phyloP scores from a whole-genome alignment of 2,797 vertebrate genomes.

The Miichthys miiuy region DNA sequence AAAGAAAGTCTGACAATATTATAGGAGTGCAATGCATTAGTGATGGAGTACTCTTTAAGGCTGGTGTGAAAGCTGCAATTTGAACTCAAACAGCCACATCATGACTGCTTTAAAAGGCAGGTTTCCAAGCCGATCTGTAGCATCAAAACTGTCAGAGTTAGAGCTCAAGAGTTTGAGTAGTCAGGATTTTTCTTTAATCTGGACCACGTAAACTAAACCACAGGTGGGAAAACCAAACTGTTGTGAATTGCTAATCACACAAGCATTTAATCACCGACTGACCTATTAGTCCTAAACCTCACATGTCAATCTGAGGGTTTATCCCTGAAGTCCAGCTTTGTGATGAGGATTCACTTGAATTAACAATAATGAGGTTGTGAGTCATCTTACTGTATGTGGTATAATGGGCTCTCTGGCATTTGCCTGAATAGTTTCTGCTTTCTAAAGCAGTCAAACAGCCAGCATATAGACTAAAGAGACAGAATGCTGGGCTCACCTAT shows the following conservation, averaged over 20 bases:
- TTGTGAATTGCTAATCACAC: not conserved
- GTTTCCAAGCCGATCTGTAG: too few relatives aligned
- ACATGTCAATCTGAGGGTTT: slow-evolving; percentile 18
- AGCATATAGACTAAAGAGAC: slow-evolving; percentile 2
- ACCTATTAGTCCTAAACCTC: too few relatives aligned
- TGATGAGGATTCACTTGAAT: slow-evolving; percentile 26
- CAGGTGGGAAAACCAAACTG: not conserved
- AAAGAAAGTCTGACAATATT: not conserved
- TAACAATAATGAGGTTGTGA: slow-evolving; percentile 34
- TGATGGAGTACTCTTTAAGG: not conserved
- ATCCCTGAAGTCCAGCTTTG: slow-evolving; percentile 4
- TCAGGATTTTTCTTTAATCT: too few relatives aligned
- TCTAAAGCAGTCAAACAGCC: slow-evolving; percentile 35
- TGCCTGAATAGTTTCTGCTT: slow-evolving; percentile 47
- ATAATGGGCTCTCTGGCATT: slow-evolving; percentile 52
- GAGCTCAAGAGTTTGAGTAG: too few relatives aligned
- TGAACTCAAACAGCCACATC: not conserved
- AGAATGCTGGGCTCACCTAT: slow-evolving; percentile 25
- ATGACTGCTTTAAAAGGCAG: not conserved
- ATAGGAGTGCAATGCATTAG: too few relatives aligned
- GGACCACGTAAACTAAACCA: not conserved
- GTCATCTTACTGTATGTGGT: slow-evolving; percentile 19
- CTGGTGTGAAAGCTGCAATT: not conserved
- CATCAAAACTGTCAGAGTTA: too few relatives aligned
- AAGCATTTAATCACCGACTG: not conserved